Conservation (phyloP, 1,140 invertebrate species). For the Lasioglossum albipes region DNA sequence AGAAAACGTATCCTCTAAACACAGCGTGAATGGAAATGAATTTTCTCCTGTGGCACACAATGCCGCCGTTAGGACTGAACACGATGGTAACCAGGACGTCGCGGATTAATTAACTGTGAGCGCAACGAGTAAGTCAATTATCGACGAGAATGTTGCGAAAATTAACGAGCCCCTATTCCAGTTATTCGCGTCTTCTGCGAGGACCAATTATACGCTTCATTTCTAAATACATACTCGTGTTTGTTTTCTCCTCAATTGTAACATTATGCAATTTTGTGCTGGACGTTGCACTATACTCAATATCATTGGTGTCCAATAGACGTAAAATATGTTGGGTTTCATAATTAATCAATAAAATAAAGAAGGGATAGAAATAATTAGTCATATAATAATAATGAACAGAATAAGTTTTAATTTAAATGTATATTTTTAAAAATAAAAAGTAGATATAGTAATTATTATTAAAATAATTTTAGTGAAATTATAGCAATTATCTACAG, state of each 20-base stretch:
- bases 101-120: not conserved
- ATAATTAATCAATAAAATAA: too few relatives aligned
- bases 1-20: not conserved
- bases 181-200: not conserved
- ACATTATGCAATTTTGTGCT: not conserved
- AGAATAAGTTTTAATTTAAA: too few relatives aligned
- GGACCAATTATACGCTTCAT: not conserved
- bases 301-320: too few relatives aligned
- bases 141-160: not conserved
- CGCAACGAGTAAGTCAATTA: not conserved
- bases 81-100: not conserved
- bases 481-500: too few relatives aligned
- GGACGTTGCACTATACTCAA: too few relatives aligned
- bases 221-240: not conserved
- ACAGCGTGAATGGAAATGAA: constrained; percentile 15
- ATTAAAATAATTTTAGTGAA: too few relatives aligned
- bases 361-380: too few relatives aligned
- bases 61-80: not conserved
- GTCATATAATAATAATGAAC: too few relatives aligned
- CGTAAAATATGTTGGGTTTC: too few relatives aligned
- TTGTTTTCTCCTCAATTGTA: not conserved
- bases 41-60: constrained; percentile 5
- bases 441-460: too few relatives aligned
- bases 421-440: too few relatives aligned
- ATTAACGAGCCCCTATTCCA: not conserved